Percentiles rank a stretch among this genome's conserved stretches.
phyloP scores from a whole-genome alignment of 1,140 invertebrate species.

The Drosophila prosaltans region DNA sequence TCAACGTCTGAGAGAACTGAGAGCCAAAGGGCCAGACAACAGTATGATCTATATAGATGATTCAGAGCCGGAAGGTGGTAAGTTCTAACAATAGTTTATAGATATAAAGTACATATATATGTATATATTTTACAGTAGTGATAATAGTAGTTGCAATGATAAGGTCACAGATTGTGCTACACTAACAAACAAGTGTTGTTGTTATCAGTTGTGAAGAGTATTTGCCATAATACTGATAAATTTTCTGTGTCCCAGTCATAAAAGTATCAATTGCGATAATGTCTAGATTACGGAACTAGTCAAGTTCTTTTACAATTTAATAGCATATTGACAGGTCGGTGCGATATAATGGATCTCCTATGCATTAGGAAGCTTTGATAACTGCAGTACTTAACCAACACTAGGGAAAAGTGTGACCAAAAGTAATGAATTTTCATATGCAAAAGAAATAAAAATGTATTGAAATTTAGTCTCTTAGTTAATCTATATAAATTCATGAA shows the following conservation, averaged over 20 bases:
- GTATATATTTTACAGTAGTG: too few relatives aligned
- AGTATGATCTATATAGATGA: constrained; percentile 93
- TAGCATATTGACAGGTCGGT: constrained; percentile 1
- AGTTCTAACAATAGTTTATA: constrained; percentile 76
- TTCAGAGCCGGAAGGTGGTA: constrained; percentile 92
- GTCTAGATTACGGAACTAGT: background rate
- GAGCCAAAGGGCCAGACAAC: constrained; percentile 54
- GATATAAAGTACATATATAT: background rate
- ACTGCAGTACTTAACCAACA: background rate
- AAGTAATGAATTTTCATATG: too few relatives aligned
- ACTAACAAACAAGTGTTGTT: background rate
- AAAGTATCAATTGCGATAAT: constrained; percentile 1
- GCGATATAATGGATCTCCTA: background rate
- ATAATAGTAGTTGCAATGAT: too few relatives aligned
- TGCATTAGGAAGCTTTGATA: background rate
- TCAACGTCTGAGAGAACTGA: constrained; percentile 67
- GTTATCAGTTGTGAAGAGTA: background rate
- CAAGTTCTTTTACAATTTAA: background rate
- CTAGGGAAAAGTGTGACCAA: background rate
- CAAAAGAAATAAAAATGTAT: background rate
- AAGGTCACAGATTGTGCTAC: background rate
- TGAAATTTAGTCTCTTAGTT: background rate
- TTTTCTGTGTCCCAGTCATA: background rate
- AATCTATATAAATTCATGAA: background rate
- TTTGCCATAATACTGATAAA: background rate